Evolutionary conservation across 2,888 invertebrate species (phyloP).

Genomic region (Coecobrya sp.): DNA sequence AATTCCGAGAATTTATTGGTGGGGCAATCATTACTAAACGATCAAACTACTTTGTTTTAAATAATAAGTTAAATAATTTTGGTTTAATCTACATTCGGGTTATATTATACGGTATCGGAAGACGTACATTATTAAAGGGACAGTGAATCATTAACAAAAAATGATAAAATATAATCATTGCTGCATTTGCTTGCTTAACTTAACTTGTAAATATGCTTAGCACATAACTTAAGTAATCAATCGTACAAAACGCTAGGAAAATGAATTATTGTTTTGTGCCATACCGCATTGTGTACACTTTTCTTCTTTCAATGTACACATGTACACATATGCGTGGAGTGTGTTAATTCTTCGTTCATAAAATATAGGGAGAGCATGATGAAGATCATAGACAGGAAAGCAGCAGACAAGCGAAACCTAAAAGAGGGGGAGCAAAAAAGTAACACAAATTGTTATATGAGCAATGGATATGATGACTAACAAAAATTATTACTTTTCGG

Average conservation of each 20-base stretch:
- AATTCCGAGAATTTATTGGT: background rate
- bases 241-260: background rate
- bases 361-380: slow-evolving; percentile 44
- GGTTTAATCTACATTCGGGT: no score
- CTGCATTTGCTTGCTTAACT: background rate
- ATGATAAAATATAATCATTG: slow-evolving; percentile 13
- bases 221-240: slow-evolving; percentile 4
- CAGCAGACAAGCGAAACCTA: slow-evolving; percentile 67
- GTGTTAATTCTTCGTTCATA: slow-evolving; percentile 29
- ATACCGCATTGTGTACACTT: background rate
- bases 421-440: slow-evolving; percentile 72
- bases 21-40: no score
- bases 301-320: background rate
- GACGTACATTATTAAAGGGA: slow-evolving; percentile 3
- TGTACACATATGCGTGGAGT: slow-evolving; percentile 2
- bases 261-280: background rate
- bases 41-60: background rate
- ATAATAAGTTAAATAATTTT: no score
- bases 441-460: slow-evolving; percentile 71
- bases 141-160: slow-evolving; percentile 38
- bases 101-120: background rate
- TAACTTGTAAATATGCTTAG: background rate
- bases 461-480: slow-evolving; percentile 81
- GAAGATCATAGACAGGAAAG: slow-evolving; percentile 68
- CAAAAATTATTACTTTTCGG: slow-evolving; percentile 82